These are phyloP conservation scores for Equus przewalskii DNA, from an alignment of 2,113 vertebrate genomes.

Conservation along the genomic window DNA sequence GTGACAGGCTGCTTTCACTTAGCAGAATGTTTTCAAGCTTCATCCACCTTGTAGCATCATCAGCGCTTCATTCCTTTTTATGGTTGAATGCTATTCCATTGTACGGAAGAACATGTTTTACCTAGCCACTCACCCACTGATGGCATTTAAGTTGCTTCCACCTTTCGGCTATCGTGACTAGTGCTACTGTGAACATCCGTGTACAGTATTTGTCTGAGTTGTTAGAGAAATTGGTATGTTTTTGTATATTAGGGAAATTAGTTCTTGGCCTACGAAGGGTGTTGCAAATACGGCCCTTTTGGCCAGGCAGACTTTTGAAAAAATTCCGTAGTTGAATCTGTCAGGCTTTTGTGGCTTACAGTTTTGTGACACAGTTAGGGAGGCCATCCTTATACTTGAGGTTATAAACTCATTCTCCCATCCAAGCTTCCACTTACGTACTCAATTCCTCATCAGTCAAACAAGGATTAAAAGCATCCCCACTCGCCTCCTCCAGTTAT, in stretches of 20 bases:
- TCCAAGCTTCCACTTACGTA: not conserved
- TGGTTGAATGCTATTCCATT: not conserved
- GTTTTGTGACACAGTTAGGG: conserved; percentile 35
- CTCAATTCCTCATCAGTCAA: conserved; percentile 19
- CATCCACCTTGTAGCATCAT: not conserved
- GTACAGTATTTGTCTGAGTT: not conserved
- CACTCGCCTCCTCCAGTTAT: not conserved
- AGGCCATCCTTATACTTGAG: not conserved
- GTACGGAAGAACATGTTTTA: not conserved
- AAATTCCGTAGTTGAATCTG: not conserved
- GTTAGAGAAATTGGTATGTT: not conserved
- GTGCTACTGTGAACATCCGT: not conserved
- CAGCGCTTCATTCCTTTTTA: not conserved
- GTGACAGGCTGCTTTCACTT: not conserved
- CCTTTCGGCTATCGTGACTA: not conserved
- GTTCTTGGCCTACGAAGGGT: not conserved
- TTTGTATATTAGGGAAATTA: not conserved
- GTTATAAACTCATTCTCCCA: conserved; percentile 39
- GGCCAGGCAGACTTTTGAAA: conserved; percentile 2
- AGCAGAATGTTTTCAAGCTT: not conserved
- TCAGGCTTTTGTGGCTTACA: not conserved
- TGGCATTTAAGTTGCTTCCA: not conserved
- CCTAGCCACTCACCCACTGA: not conserved
- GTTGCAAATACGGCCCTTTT: not conserved
- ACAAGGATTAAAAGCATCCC: not conserved